Conservation (phyloP, 2,797 vertebrate species). For the Falco naumanni region DNA sequence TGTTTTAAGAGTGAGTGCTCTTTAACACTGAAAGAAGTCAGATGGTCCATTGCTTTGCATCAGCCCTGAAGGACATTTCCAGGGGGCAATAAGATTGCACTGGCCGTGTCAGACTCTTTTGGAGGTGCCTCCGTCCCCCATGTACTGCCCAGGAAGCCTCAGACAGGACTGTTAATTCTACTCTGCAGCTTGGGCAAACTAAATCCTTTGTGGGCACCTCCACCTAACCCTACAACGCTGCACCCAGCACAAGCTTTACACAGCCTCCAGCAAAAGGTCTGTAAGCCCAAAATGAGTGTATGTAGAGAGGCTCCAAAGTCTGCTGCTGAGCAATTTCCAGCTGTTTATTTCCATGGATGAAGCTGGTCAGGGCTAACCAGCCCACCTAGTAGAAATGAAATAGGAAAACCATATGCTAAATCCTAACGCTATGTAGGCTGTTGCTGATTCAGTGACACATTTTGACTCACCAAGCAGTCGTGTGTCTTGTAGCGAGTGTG, state of each 20-base stretch:
- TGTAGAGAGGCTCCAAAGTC: neutral
- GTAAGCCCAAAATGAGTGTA: neutral
- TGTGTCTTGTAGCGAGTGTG: neutral
- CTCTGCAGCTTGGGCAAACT: neutral
- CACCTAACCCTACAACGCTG: accelerated
- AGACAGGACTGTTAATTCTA: neutral
- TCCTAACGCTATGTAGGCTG: neutral
- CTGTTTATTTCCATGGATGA: neutral
- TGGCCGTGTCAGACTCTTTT: neutral
- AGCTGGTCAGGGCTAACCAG: neutral
- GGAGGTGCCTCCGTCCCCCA: neutral
- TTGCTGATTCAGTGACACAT: neutral
- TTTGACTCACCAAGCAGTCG: neutral
- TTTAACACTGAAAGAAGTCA: neutral
- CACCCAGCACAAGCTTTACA: neutral
- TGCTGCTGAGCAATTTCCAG: neutral
- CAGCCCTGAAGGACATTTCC: neutral
- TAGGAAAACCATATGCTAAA: neutral
- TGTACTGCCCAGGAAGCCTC: neutral
- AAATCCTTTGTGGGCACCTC: neutral
- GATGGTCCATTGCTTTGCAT: neutral
- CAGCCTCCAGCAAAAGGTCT: neutral
- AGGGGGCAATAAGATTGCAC: neutral
- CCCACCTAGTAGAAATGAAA: neutral
- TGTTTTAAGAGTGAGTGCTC: neutral